Evolutionary conservation across 2,888 invertebrate species (phyloP), one percentile per base, ranked within the genome.

Genomic region (Epirrhoe alternata): DNA sequence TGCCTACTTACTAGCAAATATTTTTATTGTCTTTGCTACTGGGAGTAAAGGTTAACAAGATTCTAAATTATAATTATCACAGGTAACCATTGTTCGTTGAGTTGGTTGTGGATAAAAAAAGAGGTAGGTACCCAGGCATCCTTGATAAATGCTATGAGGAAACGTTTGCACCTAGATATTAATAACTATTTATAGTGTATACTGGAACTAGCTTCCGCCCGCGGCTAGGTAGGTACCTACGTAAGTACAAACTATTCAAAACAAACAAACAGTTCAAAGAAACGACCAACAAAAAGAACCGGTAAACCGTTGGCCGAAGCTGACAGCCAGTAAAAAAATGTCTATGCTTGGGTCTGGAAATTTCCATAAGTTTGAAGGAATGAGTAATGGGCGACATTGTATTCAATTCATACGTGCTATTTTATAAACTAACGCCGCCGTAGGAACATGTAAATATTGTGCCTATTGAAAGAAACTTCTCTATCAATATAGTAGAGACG

Each of bases 311-410:
- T 24, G 6, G 24, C n/a, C 35, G 8, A 33, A 38, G 10, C 5
- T 2, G 31, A 51, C 14, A 42, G 10, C 35, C 59, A 16, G 14
- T 49, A 57, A 57, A 57, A 60, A 57, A 61, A 56, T 45, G n/a
- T 35, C 54, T 38, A 55, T 42, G 30, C 51, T 52, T 10, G 33
- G 10, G 51, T 38, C 7, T 63, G 67, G 67, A 67, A 67, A 60
- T 60, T 67, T 67, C 67, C 67, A 56, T 63, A 56, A 55, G 35
- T 30, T 51, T 47, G 30, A 55, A 59, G 47, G 51, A 56, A 60
- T 67, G 62, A 63, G 31, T 52, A 59, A 67, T 51, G 55, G 14
- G 14, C 5, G 47, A 1, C 47, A 55, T 56, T 50, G 53, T 53
- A 53, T 66, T 57, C 51, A 53, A 50, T 55, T n/a, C 56, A 63